These are phyloP conservation scores for Lacerta viridis DNA, from an alignment of 2,797 vertebrate species.

Conservation along the genomic window DNA sequence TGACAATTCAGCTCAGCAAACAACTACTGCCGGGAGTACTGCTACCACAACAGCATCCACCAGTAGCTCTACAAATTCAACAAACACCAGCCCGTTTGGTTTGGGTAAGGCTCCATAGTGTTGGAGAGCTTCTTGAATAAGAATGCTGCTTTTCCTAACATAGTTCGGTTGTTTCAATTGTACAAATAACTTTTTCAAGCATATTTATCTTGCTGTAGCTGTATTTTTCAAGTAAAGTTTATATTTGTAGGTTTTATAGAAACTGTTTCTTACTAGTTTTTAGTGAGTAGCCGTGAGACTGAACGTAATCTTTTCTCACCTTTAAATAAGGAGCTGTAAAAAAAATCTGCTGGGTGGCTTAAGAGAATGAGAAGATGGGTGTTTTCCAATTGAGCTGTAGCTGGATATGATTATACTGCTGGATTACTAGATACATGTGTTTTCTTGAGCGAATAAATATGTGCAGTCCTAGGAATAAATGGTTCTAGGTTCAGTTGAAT, in stretches of 20 bases:
- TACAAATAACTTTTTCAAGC: background rate
- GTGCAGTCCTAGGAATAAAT: background rate
- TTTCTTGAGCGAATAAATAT: background rate
- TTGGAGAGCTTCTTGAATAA: background rate
- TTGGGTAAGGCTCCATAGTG: constrained; percentile 78
- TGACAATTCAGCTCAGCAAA: constrained; percentile 79
- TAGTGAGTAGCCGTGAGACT: background rate
- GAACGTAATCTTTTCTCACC: background rate
- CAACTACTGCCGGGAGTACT: constrained; percentile 75
- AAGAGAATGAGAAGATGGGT: background rate
- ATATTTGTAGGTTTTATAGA: background rate
- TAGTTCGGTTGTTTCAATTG: background rate
- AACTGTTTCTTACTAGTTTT: background rate
- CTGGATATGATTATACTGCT: background rate
- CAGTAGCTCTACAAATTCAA: constrained; percentile 77
- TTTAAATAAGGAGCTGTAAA: background rate
- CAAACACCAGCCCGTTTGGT: constrained; percentile 81
- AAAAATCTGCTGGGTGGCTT: background rate
- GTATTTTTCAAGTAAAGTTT: background rate
- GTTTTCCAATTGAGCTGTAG: background rate
- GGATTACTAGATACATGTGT: background rate
- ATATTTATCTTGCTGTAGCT: background rate
- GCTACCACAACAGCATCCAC: constrained; percentile 76
- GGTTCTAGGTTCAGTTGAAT: background rate
- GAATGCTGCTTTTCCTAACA: background rate